Conservation (phyloP, 2,888 invertebrate genomes). For the Spilarctia lutea region DNA sequence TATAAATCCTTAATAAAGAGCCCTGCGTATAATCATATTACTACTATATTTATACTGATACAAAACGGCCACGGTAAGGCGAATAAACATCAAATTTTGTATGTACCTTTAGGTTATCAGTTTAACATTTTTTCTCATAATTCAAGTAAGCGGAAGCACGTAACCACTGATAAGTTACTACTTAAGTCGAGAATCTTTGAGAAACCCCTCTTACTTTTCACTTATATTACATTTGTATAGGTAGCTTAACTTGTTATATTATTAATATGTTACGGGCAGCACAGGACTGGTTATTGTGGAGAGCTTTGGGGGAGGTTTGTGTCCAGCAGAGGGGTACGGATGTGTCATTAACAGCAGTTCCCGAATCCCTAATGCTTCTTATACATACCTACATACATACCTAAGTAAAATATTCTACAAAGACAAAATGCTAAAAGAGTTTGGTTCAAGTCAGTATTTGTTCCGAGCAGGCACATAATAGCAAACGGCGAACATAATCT, state of each 20-base stretch:
- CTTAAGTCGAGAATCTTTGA: neutral
- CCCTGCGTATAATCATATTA: neutral
- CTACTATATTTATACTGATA: neutral
- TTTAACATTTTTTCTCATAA: constrained; percentile 43
- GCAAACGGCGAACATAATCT: constrained; percentile 37
- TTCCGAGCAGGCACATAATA: constrained; percentile 37
- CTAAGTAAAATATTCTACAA: neutral
- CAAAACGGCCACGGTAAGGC: constrained; percentile 23
- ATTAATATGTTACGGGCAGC: neutral
- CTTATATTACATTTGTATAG: too few relatives aligned
- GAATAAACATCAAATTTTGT: constrained; percentile 28
- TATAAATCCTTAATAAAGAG: neutral
- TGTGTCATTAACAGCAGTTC: too few relatives aligned
- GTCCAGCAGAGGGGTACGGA: too few relatives aligned
- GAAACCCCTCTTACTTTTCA: neutral
- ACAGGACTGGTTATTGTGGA: too few relatives aligned
- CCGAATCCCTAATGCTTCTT: too few relatives aligned
- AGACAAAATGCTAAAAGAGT: constrained; percentile 35
- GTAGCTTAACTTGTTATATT: neutral
- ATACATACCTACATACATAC: neutral
- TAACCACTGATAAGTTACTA: constrained; percentile 24
- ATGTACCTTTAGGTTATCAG: constrained; percentile 23
- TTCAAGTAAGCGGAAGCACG: constrained; percentile 37
- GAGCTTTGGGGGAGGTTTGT: too few relatives aligned
- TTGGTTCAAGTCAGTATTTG: constrained; percentile 31